Evolutionary conservation across 1,140 invertebrate genomes (phyloP).

Genomic region (Formica selysi): DNA sequence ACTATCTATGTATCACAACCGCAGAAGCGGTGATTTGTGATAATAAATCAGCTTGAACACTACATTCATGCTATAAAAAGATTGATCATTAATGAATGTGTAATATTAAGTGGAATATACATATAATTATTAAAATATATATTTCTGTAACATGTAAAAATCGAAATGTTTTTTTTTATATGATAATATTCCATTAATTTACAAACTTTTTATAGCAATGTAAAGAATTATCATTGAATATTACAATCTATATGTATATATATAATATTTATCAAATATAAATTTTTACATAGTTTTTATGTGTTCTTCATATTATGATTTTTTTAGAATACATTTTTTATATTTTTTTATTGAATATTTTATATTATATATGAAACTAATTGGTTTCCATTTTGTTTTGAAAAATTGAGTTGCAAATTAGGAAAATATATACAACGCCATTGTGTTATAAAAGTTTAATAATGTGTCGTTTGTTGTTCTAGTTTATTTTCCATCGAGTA

Average conservation of each 20-base stretch:
- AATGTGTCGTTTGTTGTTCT: slow-evolving; percentile 26
- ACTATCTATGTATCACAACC: slow-evolving; percentile 87
- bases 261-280: background rate
- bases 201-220: slow-evolving; percentile 48
- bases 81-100: slow-evolving; percentile 72
- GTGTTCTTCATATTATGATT: background rate
- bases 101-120: slow-evolving; percentile 32
- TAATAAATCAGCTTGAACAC: slow-evolving; percentile 87
- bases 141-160: slow-evolving; percentile 34
- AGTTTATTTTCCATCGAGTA: slow-evolving; percentile 46
- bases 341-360: background rate
- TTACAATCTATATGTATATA: slow-evolving; percentile 1
- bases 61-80: slow-evolving; percentile 86
- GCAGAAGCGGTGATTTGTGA: slow-evolving; percentile 82
- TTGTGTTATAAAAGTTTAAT: slow-evolving; percentile 20
- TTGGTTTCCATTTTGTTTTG: background rate
- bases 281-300: background rate
- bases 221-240: background rate
- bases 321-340: background rate
- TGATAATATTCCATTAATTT: slow-evolving; percentile 48
- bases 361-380: background rate
- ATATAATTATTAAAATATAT: slow-evolving; percentile 34
- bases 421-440: slow-evolving; percentile 20
- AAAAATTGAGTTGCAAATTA: slow-evolving; percentile 31
- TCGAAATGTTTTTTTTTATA: slow-evolving; percentile 9